Conservation (phyloP, 2,797 vertebrate genomes). For the Myotis planiceps region DNA sequence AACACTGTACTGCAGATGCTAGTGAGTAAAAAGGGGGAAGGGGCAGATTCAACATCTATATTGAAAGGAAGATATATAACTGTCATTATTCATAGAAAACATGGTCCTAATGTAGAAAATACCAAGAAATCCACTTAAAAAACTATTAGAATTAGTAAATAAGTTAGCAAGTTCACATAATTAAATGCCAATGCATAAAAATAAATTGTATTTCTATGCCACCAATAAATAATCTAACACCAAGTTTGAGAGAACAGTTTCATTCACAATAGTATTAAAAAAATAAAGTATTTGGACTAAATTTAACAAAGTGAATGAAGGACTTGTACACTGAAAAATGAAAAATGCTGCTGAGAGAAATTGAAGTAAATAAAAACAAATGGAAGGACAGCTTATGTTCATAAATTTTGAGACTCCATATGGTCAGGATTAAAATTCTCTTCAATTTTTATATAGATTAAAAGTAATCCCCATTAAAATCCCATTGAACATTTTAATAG, state of each 20-base stretch:
- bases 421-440: background rate
- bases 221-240: background rate
- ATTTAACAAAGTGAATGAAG: background rate
- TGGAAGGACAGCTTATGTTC: background rate
- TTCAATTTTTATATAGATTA: background rate
- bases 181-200: background rate
- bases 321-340: background rate
- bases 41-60: background rate
- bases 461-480: constrained; percentile 32
- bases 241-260: background rate
- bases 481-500: background rate
- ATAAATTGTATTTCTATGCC: background rate
- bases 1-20: background rate
- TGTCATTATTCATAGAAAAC: background rate
- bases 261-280: background rate
- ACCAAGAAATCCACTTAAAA: background rate
- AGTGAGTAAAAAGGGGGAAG: background rate
- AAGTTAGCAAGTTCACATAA: background rate
- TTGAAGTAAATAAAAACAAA: background rate
- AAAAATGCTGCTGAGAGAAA: background rate
- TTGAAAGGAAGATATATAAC: background rate
- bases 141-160: background rate
- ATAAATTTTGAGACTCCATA: background rate
- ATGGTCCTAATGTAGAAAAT: background rate
- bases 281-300: background rate